phyloP scores from a whole-genome alignment of 2,113 vertebrate species.

The Grus americana region DNA sequence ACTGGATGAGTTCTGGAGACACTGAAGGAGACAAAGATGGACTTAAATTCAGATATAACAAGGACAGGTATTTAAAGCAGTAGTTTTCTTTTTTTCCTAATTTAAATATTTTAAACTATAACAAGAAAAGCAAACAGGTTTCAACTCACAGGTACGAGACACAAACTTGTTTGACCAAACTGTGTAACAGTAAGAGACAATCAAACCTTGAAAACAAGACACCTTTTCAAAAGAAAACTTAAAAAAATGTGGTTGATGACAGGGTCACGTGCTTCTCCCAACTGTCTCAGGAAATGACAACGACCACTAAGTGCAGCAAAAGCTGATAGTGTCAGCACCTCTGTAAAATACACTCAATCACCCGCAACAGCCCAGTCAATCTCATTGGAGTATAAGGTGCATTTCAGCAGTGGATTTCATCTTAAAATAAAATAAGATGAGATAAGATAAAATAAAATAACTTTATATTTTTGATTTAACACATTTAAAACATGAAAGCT shows the following conservation, averaged over 20 bases:
- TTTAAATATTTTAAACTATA: neutral
- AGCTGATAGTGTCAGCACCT: neutral
- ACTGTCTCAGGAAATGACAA: neutral
- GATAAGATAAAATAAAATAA: neutral
- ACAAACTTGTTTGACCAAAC: neutral
- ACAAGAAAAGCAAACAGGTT: neutral
- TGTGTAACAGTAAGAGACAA: neutral
- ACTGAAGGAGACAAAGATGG: conserved; percentile 68
- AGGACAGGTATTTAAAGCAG: neutral
- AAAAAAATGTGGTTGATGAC: neutral
- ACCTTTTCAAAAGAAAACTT: neutral
- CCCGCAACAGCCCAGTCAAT: neutral
- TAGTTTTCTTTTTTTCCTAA: neutral
- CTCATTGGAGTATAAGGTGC: neutral
- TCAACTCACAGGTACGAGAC: neutral
- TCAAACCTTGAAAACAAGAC: neutral
- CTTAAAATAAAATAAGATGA: neutral
- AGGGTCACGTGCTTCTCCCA: neutral
- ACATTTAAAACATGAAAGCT: neutral
- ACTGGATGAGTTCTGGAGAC: conserved; percentile 96
- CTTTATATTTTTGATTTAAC: neutral
- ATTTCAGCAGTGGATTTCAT: neutral
- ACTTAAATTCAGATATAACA: neutral
- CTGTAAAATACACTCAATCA: neutral
- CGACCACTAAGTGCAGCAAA: neutral